Conservation (phyloP, 53 echinoderm and acorn worm species). For the Luidia sarsii region DNA sequence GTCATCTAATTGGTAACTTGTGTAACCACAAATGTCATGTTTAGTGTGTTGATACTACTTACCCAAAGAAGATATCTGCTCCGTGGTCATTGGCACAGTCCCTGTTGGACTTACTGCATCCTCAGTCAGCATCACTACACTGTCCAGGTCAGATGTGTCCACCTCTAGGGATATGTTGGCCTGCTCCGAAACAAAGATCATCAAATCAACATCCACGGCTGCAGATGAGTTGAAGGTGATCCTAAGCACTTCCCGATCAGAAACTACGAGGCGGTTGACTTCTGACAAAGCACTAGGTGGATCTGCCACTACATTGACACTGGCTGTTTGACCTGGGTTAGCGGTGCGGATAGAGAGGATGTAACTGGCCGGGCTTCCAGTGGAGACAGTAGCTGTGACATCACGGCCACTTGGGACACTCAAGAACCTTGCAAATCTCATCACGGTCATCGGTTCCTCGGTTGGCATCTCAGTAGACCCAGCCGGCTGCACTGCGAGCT, state of each 20-base stretch:
- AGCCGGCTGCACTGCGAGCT: not conserved
- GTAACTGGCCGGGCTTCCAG: slow-evolving; percentile 11
- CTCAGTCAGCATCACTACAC: not conserved
- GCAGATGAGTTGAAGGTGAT: not conserved
- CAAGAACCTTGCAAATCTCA: no score
- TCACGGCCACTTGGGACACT: no score
- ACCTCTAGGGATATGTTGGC: slow-evolving; percentile 11
- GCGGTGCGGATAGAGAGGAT: not conserved
- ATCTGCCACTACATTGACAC: not conserved
- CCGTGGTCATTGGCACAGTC: no score
- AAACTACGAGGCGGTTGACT: not conserved
- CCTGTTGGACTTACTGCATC: no score
- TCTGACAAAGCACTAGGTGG: slow-evolving; percentile 1
- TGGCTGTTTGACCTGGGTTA: slow-evolving; percentile 9
- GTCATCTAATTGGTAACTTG: no score
- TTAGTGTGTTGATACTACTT: no score
- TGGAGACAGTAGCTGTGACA: slow-evolving; percentile 13
- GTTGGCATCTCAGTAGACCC: not conserved
- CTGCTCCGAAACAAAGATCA: not conserved
- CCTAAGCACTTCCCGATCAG: not conserved
- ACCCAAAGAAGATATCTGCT: no score
- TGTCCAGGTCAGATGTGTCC: not conserved
- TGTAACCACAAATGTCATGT: no score
- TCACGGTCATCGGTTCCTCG: no score
- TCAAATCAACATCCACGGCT: slow-evolving; percentile 13